Evolutionary conservation across 2,113 vertebrate genomes (phyloP).

Genomic region (Coptodon bakossiorum): DNA sequence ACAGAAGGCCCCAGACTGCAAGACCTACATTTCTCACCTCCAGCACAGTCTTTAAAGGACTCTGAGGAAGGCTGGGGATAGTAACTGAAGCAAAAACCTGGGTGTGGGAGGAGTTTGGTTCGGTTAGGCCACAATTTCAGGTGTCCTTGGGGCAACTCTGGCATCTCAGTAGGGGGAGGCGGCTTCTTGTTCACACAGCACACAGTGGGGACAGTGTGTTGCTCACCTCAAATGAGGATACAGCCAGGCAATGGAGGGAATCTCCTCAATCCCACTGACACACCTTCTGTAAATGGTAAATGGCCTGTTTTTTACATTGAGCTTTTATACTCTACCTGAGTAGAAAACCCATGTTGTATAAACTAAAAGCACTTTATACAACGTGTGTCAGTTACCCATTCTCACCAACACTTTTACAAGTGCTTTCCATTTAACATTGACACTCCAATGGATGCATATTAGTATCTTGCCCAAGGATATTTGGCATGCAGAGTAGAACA

Average conservation of each 20-base stretch:
- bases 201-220: not conserved
- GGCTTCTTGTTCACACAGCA: not conserved
- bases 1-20: not conserved
- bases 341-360: not conserved
- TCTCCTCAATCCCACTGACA: not conserved
- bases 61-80: not conserved
- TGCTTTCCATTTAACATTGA: not conserved
- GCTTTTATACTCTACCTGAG: not conserved
- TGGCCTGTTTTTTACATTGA: not conserved
- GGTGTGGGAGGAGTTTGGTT: not conserved
- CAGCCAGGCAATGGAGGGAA: not conserved
- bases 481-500: accelerated
- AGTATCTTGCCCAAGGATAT: not conserved
- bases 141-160: not conserved
- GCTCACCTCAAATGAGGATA: not conserved
- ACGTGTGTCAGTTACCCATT: not conserved
- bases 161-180: not conserved
- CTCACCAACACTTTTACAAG: not conserved
- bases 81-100: not conserved
- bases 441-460: not conserved
- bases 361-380: not conserved
- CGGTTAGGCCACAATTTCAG: accelerated
- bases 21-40: not conserved
- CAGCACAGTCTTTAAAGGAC: not conserved
- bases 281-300: not conserved